Base-by-base conservation (phyloP, 2,888 invertebrate genomes). In the Automeris io region DNA sequence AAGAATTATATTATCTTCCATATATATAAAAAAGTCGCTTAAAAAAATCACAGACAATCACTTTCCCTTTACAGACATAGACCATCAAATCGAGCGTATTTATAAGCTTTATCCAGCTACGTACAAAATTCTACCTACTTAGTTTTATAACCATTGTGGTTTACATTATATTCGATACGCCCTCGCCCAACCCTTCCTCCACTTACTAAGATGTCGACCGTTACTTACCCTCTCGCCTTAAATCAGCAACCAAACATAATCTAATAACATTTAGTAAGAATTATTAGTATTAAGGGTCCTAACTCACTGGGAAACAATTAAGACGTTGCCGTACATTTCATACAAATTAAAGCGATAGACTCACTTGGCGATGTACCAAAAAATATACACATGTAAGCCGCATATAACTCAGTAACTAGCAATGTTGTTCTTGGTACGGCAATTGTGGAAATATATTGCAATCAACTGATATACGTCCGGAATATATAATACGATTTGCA, bases 41-140 rank as follows among this genome's bases (percentile, higher is more conserved):
- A 87, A 87, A 87, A 86, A 86, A 87, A 87, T 87, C 87, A 87
- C 87, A 87, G 87, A 87, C 87, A 86, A 87, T 86, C 85, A 85
- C 83, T 81, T 81, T 74, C 71, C 75, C 76, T 79, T 82, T 85
- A 87, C 83, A 86, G 77, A 87, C 87, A 85, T 75, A 76, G 78
- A 86, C 83, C 83, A 83, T 75, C 82, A 65, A 73, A 79, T 71
- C 77, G 68, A 81, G 74, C 80, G 63, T 65, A 61, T 71, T 71
- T 65, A 64, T 81, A 83, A 85, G 81, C 85, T 74, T 83, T 83
- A 81, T 68, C 69, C 74, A 59, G 64, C 83, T 85, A 85, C 82
- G 79, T 85, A 85, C 82, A 83, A 85, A 85, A 85, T 65, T 71
- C 79, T 83, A 82, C 72, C 69, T 78, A 77, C 70, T 78, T 80